Percentiles rank a stretch among this genome's conserved stretches.
Conservation (phyloP, 2,113 vertebrate genomes). For the Hydrochoerus hydrochaeris region DNA sequence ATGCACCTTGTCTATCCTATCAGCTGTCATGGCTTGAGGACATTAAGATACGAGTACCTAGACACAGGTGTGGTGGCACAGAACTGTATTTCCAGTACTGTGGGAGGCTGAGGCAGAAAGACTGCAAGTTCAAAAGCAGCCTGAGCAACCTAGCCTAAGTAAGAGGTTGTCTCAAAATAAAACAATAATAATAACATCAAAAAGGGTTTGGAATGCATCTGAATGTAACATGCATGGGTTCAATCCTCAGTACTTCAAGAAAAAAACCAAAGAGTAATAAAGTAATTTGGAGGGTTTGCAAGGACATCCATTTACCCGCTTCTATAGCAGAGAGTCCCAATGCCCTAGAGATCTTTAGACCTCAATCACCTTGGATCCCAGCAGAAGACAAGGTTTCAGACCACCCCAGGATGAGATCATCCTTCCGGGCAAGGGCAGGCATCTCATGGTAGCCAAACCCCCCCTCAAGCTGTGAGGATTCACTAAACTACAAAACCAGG, state of each 20-base stretch:
- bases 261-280: neutral
- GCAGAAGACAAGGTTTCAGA: neutral
- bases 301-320: too few species aligned
- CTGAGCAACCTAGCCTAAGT: neutral
- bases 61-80: neutral
- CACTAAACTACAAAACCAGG: neutral
- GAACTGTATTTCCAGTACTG: neutral
- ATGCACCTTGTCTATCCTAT: neutral
- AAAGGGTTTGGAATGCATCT: neutral
- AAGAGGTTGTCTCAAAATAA: neutral
- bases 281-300: neutral
- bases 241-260: neutral
- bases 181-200: neutral
- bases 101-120: neutral
- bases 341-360: neutral
- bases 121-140: neutral
- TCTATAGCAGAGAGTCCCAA: neutral
- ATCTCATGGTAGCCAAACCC: neutral
- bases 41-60: neutral
- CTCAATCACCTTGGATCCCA: neutral
- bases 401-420: neutral
- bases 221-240: neutral
- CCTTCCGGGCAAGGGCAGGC: neutral
- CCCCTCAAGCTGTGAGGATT: neutral
- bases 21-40: neutral